Evolutionary conservation across 2,888 invertebrate species (phyloP), one percentile per base, ranked within the genome.

Genomic region (Lasioglossum pauxillum): DNA sequence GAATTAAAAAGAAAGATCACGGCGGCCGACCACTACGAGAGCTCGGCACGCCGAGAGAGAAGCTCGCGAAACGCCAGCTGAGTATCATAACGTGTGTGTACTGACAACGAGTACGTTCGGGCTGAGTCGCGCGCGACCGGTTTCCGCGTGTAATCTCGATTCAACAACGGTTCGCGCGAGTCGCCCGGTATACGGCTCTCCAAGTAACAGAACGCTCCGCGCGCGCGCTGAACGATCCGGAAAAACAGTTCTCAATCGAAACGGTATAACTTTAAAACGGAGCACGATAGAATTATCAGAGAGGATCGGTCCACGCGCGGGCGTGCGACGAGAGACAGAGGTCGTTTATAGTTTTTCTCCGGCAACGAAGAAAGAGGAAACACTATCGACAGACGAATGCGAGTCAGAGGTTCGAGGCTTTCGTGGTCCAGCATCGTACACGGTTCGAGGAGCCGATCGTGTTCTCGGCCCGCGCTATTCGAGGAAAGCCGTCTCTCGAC

Each of bases 51-150:
- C 23, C 53, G 53, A 53, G 53, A 60, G 27, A 27, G 60, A 7
- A 60, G 60, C 60, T 60, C 60, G 60, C 60, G 60, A 27, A 31
- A 60, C 16, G 60, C 60, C 27, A 31, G 60, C 60, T 60, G 60
- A 60, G 60, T 60, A 60, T 60, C 60, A 60, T 60, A 60, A 60
- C 19, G 53, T 27, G 60, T 60, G 60, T 60, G 60, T 60, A 60
- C 27, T 27, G 60, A 60, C 60, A 60, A 60, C 31, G 60, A 60
- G 60, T 60, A 60, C 16, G 31, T 12, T 1, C 60, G 60, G 60
- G 60, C 27, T 16, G 27, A 57, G 27, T 60, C 27, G 60, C 60
- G 27, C 60, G 27, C 27, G 23, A 27, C 60, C 23, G 7, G 31
- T 60, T 16, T 14, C n/a, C 60, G 12, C 60, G 27, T 23, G 8